A percentile compares a stretch with the other conserved stretches of the same genome.
Evolutionary conservation across 35 echinoderm and acorn worm species (phyloP).

Genomic region (Eucidaris tribuloides): DNA sequence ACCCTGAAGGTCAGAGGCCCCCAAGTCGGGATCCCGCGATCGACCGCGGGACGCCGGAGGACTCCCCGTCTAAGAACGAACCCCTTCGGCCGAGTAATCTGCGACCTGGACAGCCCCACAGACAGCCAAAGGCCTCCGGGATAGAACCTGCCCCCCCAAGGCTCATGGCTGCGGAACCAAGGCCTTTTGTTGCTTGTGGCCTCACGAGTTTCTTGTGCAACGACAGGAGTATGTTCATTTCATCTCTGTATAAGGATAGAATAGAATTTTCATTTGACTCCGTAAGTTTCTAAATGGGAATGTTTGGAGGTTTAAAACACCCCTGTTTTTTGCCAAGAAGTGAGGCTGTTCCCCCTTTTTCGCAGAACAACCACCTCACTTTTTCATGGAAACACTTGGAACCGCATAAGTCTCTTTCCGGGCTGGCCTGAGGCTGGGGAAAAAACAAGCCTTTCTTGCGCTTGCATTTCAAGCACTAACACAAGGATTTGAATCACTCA

Average conservation of each 20-base stretch:
- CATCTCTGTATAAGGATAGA: constrained; percentile 69
- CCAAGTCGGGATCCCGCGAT: background rate
- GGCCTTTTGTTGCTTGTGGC: constrained; percentile 70
- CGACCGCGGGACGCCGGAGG: background rate
- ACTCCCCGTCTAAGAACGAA: background rate
- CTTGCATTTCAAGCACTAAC: too few relatives aligned
- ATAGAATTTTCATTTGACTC: too few relatives aligned
- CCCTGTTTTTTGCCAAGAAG: too few relatives aligned
- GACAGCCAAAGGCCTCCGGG: constrained; percentile 69
- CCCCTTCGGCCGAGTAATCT: background rate
- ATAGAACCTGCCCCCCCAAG: constrained; percentile 41
- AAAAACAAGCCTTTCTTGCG: too few relatives aligned
- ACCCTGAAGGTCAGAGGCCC: background rate
- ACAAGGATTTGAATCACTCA: too few relatives aligned
- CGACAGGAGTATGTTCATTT: constrained; percentile 59
- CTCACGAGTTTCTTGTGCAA: constrained; percentile 56
- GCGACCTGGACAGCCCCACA: background rate
- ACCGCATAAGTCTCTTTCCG: too few relatives aligned
- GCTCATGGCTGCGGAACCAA: constrained; percentile 44
- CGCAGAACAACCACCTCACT: too few relatives aligned
- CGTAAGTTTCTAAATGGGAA: too few relatives aligned
- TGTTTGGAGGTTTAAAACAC: too few relatives aligned
- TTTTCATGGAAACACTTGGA: too few relatives aligned
- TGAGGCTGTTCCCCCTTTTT: too few relatives aligned
- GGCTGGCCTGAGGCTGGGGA: too few relatives aligned